Conservation (phyloP, 2,888 invertebrate genomes). For the Leptodirus hochenwartii region DNA sequence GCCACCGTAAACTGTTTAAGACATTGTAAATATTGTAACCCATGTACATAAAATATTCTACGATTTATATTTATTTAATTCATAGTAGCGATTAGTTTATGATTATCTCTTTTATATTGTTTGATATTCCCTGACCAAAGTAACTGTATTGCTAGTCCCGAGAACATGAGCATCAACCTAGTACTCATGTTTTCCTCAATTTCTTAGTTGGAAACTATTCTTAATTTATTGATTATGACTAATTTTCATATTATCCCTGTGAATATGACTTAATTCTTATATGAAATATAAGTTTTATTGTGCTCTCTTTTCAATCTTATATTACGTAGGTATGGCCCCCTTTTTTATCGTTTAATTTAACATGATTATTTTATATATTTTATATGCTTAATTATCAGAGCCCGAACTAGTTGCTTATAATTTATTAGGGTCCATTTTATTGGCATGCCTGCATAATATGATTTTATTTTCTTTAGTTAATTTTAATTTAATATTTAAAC, state of each 20-base stretch:
- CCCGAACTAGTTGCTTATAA: too few relatives aligned
- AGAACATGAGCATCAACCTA: too few relatives aligned
- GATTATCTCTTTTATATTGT: slow-evolving; percentile 13
- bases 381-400: too few relatives aligned
- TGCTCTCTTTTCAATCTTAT: slow-evolving; percentile 14
- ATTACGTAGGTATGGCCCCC: slow-evolving; percentile 26
- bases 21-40: not conserved
- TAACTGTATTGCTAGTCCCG: slow-evolving; percentile 26
- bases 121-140: slow-evolving; percentile 21
- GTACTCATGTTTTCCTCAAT: too few relatives aligned
- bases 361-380: slow-evolving; percentile 15
- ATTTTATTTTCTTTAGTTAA: slow-evolving; percentile 10
- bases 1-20: slow-evolving; percentile 27
- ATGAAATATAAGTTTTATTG: slow-evolving; percentile 13
- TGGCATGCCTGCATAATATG: slow-evolving; percentile 15
- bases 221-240: too few relatives aligned
- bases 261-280: slow-evolving; percentile 10
- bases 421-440: too few relatives aligned
- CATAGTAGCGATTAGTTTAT: slow-evolving; percentile 2
- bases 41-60: slow-evolving; percentile 9
- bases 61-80: slow-evolving; percentile 7
- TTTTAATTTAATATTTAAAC: slow-evolving; percentile 10
- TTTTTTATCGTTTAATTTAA: slow-evolving; percentile 15
- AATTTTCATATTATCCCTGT: too few relatives aligned
- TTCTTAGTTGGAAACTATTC: too few relatives aligned